Percentiles rank a stretch among this genome's conserved stretches.
Evolutionary conservation across 1,140 invertebrate species (phyloP).

Genomic region (Pogonomyrmex californicus): DNA sequence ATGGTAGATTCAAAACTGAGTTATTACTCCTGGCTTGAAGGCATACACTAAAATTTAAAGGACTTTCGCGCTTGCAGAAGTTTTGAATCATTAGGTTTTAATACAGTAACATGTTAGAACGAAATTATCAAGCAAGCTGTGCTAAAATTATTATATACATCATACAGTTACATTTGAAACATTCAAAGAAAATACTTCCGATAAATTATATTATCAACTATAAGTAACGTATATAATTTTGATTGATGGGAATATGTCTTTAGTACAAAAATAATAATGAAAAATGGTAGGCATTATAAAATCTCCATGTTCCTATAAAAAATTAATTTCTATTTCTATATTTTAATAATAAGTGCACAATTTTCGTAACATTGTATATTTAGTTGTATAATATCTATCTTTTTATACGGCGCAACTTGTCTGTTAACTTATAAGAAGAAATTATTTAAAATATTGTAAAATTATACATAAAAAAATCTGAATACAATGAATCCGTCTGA

Average conservation of each 20-base stretch:
- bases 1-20: conserved; percentile 54
- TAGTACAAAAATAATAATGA: conserved; percentile 2
- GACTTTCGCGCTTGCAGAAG: conserved; percentile 40
- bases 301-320: neutral
- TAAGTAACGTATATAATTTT: neutral
- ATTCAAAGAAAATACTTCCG: conserved; percentile 14
- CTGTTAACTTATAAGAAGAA: conserved; percentile 1
- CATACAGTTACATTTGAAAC: neutral
- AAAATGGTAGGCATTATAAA: neutral
- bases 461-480: conserved; percentile 23
- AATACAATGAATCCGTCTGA: neutral
- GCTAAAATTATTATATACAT: conserved; percentile 15
- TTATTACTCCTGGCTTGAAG: conserved; percentile 51
- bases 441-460: neutral
- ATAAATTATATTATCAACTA: neutral
- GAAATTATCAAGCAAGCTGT: conserved; percentile 28
- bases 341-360: conserved; percentile 4
- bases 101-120: conserved; percentile 6
- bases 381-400: conserved; percentile 11
- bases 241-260: neutral
- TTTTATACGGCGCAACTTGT: conserved; percentile 15
- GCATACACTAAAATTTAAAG: conserved; percentile 53
- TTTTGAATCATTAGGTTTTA: conserved; percentile 52
- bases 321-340: conserved; percentile 26
- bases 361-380: conserved; percentile 34